These are phyloP conservation scores for Leptobrachium ailaonicum DNA, from an alignment of 2,113 vertebrate genomes.

Conservation along the genomic window DNA sequence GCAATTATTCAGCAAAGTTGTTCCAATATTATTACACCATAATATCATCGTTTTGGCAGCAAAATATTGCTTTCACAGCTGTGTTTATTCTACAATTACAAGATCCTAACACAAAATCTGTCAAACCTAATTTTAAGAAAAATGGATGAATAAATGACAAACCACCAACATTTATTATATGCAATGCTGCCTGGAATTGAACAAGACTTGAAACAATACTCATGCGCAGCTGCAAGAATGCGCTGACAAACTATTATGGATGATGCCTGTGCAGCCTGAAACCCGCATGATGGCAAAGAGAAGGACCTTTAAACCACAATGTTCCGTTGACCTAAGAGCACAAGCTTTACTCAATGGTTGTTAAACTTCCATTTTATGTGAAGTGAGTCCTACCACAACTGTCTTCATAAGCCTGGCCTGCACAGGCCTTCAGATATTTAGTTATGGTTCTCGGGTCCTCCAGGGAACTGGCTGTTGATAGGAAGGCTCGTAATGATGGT, in stretches of 20 bases:
- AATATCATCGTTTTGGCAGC: neutral
- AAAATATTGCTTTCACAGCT: neutral
- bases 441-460: constrained; percentile 11
- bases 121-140: neutral
- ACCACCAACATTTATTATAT: neutral
- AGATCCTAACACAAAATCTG: neutral
- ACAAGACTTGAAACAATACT: neutral
- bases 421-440: constrained; percentile 5
- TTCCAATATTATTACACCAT: neutral
- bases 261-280: neutral
- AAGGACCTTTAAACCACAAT: constrained; percentile 12
- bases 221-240: neutral
- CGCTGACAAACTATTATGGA: neutral
- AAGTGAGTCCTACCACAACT: neutral
- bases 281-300: neutral
- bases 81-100: constrained; percentile 5
- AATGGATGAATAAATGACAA: neutral
- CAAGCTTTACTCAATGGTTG: neutral
- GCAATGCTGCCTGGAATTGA: neutral
- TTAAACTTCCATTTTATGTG: neutral
- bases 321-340: constrained; percentile 27
- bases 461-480: constrained; percentile 17
- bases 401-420: neutral
- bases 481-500: constrained; percentile 31
- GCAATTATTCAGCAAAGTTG: neutral